phyloP scores from a whole-genome alignment of 2,888 invertebrate genomes.

The Lissonota sp. region DNA sequence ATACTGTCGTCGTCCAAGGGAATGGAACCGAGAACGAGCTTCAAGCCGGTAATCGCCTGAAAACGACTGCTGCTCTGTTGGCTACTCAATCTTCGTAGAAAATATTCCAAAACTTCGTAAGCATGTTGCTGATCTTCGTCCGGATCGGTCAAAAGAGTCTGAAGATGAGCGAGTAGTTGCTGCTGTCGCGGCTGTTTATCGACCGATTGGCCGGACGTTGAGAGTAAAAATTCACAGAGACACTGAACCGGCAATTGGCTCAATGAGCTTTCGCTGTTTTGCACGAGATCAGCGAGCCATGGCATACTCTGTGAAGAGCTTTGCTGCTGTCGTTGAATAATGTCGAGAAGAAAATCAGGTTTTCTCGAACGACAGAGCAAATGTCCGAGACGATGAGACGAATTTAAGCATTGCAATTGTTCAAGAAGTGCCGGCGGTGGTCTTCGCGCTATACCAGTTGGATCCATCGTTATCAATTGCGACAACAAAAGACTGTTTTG shows the following conservation, averaged over 20 bases:
- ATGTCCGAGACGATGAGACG: conserved; percentile 93
- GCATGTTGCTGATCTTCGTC: conserved; percentile 87
- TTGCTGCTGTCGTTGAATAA: conserved; percentile 92
- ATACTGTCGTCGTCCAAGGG: conserved; percentile 83
- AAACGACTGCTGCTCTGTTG: conserved; percentile 91
- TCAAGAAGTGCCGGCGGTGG: conserved; percentile 92
- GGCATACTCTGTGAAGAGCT: conserved; percentile 97
- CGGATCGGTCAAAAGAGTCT: conserved; percentile 85
- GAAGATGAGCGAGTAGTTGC: conserved; percentile 89
- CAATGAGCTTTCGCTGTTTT: conserved; percentile 94
- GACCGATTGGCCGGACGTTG: conserved; percentile 86
- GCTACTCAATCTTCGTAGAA: conserved; percentile 93
- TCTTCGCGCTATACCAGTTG: conserved; percentile 91
- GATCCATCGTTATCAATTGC: conserved; percentile 94
- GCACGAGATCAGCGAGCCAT: conserved; percentile 97
- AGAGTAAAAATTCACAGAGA: conserved; percentile 96
- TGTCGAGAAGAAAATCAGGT: conserved; percentile 96
- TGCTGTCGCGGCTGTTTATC: conserved; percentile 91
- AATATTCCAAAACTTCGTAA: conserved; percentile 95
- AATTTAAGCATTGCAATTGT: conserved; percentile 91
- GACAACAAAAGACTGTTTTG: conserved; percentile 93
- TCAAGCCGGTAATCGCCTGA: conserved; percentile 91
- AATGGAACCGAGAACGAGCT: conserved; percentile 87
- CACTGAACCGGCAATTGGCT: conserved; percentile 98
- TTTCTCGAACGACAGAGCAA: conserved; percentile 94